Evolutionary conservation across 2,888 invertebrate species (phyloP), one percentile per base, ranked within the genome.

Genomic region (Diarsia dahlii): DNA sequence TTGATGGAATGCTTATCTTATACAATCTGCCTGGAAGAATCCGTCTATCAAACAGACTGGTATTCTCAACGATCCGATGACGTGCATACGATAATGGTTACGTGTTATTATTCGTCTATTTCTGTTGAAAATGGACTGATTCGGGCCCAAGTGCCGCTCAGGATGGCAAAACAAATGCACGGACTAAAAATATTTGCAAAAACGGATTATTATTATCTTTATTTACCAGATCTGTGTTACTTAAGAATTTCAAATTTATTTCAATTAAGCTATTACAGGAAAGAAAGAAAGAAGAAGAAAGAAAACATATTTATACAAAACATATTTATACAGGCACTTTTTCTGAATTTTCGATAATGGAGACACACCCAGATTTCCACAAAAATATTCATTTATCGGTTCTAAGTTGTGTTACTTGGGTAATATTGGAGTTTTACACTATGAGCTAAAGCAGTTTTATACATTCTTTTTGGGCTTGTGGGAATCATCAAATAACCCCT

Each of bases 61-160:
- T 75, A 46, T 75, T 79, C 75, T 52, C 63, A 60, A 54, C 68
- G 65, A 63, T 72, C 34, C 46, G 60, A 76, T 84, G 84, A 86
- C 84, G 86, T 77, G 52, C 65, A 66, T 39, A 23, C 69, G 18
- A 76, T 70, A 71, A 80, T 52, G 68, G 72, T 52, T 54, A 54
- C 52, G 52, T 74, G 70, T 82, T 85, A 83, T 84, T 84, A 74
- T 74, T 72, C 56, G 56, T 79, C 73, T 84, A 86, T 84, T 84
- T 86, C 70, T 74, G 78, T 71, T 73, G 60, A 65, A 58, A 78
- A 74, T 84, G 45, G 71, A 74, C 56, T 67, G 74, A 46, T 73
- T 73, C 70, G 54, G 48, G 50, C 52, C 23, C 62, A 76, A 70
- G 84, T 67, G 66, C 69, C 63, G 64, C 64, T 77, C 65, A 74